Percentiles rank a stretch among this genome's conserved stretches.
Evolutionary conservation across 1,140 invertebrate genomes (phyloP).

Genomic region (Pogonomyrmex barbatus): DNA sequence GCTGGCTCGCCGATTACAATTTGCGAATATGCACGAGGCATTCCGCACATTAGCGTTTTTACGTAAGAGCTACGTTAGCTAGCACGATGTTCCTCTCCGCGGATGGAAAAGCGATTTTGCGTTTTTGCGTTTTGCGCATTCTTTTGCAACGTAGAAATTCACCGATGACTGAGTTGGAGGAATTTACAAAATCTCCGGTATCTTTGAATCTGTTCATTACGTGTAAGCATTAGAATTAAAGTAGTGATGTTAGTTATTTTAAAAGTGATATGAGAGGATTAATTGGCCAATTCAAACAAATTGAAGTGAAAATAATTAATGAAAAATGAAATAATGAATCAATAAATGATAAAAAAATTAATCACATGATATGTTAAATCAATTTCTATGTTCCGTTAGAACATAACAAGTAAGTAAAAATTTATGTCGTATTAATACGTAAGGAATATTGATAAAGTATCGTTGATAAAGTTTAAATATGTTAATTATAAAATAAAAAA

Average conservation of each 20-base stretch:
- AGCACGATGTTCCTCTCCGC: neutral
- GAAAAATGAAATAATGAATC: too few relatives aligned
- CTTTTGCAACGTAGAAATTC: neutral
- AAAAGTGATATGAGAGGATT: too few relatives aligned
- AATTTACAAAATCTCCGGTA: neutral
- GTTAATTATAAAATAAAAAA: neutral
- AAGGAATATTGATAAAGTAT: neutral
- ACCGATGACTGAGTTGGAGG: too few relatives aligned
- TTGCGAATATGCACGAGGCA: neutral
- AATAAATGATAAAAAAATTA: neutral
- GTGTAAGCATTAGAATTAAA: neutral
- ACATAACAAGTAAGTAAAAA: too few relatives aligned
- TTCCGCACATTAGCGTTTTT: constrained; percentile 3
- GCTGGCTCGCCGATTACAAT: neutral
- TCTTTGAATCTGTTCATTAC: constrained; percentile 1
- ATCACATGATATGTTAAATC: neutral
- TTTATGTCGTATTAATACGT: too few relatives aligned
- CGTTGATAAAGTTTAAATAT: neutral
- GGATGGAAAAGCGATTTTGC: neutral
- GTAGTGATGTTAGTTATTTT: neutral
- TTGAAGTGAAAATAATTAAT: too few relatives aligned
- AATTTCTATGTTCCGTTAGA: neutral
- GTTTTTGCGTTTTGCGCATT: neutral
- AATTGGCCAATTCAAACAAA: too few relatives aligned
- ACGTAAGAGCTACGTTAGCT: neutral